Conservation (phyloP, 1,140 invertebrate species). For the Nasonia vitripennis region DNA sequence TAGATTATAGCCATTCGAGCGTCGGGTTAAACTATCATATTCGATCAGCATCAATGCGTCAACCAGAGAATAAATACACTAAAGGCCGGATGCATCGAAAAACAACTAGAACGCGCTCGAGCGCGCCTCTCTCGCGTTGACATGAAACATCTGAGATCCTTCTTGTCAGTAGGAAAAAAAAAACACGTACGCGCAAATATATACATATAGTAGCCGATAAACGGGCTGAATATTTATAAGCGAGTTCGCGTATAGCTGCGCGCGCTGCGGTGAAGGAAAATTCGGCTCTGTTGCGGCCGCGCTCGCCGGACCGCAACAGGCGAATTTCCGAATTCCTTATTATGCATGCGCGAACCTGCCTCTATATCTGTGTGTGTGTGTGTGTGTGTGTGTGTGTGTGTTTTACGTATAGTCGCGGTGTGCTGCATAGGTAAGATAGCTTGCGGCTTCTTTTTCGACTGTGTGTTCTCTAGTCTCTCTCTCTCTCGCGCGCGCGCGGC, state of each 20-base stretch:
- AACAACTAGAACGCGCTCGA: not conserved
- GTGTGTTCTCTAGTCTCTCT: not conserved
- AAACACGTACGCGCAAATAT: too few relatives aligned
- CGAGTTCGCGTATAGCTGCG: not conserved
- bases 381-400: not conserved
- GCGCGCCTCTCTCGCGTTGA: not conserved
- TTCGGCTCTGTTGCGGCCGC: not conserved
- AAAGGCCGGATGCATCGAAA: not conserved
- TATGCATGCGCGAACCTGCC: not conserved
- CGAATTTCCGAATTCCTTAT: conserved; percentile 38
- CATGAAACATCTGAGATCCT: not conserved
- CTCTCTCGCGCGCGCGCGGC: not conserved
- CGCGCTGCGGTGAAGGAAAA: not conserved
- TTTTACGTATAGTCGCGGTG: not conserved
- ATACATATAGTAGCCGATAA: not conserved
- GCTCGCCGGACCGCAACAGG: conserved; percentile 28
- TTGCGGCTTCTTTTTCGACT: not conserved
- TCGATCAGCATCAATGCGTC: not conserved
- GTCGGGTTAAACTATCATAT: not conserved
- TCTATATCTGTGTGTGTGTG: not conserved
- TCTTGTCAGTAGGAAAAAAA: too few relatives aligned
- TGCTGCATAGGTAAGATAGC: not conserved
- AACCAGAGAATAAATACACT: not conserved
- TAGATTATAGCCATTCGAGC: too few relatives aligned
- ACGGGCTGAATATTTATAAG: conserved; percentile 28